These are phyloP conservation scores for Hyles vespertilio DNA, from an alignment of 1,140 invertebrate genomes.

Conservation along the genomic window DNA sequence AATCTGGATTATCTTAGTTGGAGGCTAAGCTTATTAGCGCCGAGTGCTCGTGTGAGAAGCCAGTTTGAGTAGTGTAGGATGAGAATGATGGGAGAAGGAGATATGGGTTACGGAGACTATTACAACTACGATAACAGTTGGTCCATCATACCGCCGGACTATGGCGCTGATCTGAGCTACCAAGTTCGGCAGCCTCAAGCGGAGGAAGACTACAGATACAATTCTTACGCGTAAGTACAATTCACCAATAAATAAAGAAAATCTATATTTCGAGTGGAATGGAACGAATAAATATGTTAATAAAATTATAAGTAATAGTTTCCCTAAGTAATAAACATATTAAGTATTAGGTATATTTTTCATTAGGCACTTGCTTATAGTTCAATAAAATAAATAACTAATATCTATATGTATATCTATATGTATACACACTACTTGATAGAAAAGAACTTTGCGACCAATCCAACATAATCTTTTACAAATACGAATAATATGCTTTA, in stretches of 20 bases:
- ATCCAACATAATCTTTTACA: no score
- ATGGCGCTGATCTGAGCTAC: conserved; percentile 60
- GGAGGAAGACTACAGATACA: conserved; percentile 76
- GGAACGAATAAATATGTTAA: no score
- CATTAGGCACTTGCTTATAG: no score
- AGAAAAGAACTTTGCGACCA: no score
- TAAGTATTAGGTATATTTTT: no score
- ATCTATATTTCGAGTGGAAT: no score
- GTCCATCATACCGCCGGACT: conserved; percentile 82
- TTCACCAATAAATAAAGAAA: background rate
- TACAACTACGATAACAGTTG: conserved; percentile 81
- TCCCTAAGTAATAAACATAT: no score
- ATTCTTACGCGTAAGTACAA: conserved; percentile 64
- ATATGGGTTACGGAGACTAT: conserved; percentile 72
- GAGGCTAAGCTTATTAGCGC: background rate
- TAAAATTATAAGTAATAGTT: no score
- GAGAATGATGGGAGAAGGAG: conserved; percentile 73
- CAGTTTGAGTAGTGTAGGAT: conserved; percentile 42
- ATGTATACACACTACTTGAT: no score
- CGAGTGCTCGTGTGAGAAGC: background rate
- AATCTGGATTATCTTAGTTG: background rate
- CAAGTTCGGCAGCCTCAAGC: conserved; percentile 66
- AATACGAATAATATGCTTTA: no score
- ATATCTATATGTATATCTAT: no score
- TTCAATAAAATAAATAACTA: no score